Conservation (phyloP, 1,140 invertebrate species). For the Tetramorium simillimum region DNA sequence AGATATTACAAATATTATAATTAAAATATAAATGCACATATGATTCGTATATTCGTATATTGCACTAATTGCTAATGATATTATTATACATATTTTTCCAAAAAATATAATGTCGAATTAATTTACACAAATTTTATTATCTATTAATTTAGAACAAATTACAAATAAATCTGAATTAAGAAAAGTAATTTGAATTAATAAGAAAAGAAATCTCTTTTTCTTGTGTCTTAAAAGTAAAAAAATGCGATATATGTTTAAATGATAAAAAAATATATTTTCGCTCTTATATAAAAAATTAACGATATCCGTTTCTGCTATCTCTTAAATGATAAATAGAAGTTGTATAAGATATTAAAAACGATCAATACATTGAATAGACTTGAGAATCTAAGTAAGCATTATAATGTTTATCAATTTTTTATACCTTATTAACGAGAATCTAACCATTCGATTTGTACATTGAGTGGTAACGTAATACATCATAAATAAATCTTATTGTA, state of each 20-base stretch:
- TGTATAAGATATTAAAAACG: neutral
- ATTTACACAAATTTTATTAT: no score
- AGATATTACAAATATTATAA: no score
- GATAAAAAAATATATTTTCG: neutral
- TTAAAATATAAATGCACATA: no score
- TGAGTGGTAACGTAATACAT: neutral
- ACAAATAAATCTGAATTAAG: no score
- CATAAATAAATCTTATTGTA: neutral
- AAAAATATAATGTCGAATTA: no score
- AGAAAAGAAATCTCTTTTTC: no score
- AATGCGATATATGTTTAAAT: neutral
- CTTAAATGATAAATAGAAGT: neutral
- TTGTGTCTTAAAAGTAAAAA: neutral
- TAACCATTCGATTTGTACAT: no score
- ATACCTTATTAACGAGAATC: neutral
- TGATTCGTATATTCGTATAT: no score
- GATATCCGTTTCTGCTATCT: neutral
- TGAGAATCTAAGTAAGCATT: neutral
- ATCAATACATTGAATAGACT: neutral
- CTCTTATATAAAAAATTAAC: neutral
- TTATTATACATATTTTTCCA: no score
- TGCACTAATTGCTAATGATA: no score
- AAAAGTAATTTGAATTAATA: no score
- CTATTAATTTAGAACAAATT: no score
- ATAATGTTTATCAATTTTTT: neutral